These are phyloP conservation scores for Meteorus colon DNA, from an alignment of 2,888 invertebrate genomes.

Conservation along the genomic window DNA sequence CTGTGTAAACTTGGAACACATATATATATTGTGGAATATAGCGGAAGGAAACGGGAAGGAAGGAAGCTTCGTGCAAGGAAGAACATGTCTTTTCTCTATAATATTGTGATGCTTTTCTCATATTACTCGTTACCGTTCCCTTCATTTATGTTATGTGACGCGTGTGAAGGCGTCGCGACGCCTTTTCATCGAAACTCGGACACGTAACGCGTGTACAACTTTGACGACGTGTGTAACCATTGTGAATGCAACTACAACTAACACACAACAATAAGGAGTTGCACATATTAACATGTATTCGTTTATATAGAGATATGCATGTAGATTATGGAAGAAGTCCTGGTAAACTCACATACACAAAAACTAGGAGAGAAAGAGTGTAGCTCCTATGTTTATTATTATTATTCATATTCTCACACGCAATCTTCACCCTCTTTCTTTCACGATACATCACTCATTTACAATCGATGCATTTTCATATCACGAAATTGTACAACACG, in stretches of 20 bases:
- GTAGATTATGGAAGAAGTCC: not conserved
- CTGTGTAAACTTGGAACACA: not conserved
- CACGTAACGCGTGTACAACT: constrained; percentile 35
- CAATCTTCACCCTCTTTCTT: constrained; percentile 49
- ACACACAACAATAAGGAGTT: constrained; percentile 26
- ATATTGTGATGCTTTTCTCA: not conserved
- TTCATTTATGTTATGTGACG: constrained; percentile 22
- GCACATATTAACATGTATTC: not conserved
- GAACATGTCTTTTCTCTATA: constrained; percentile 9
- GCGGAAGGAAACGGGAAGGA: constrained; percentile 22
- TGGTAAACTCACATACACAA: no score
- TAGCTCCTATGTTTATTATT: not conserved
- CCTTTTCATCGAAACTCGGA: constrained; percentile 44
- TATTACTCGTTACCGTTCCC: not conserved
- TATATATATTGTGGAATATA: not conserved
- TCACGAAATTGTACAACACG: constrained; percentile 37
- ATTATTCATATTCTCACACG: constrained; percentile 45
- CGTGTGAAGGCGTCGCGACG: constrained; percentile 36
- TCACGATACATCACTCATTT: constrained; percentile 55
- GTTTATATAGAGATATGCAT: not conserved
- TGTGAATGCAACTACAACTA: constrained; percentile 16
- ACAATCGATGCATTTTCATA: constrained; percentile 59
- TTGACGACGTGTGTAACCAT: constrained; percentile 44
- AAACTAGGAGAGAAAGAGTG: not conserved
- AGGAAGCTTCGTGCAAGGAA: constrained; percentile 15